phyloP scores from a whole-genome alignment of 2,888 invertebrate species.

The Sarcophaga subvicina region DNA sequence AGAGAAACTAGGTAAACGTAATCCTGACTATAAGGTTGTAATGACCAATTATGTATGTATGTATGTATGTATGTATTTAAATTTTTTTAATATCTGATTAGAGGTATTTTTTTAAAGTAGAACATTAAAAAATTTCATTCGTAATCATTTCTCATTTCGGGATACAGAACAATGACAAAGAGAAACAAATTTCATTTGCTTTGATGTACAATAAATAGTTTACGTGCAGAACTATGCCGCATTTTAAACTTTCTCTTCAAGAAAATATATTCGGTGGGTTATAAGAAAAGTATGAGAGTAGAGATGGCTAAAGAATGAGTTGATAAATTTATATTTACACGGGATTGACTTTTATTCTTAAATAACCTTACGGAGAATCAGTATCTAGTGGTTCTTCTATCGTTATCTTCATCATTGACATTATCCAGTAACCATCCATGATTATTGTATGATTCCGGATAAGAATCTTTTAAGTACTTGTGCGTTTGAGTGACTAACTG shows the following conservation, averaged over 20 bases:
- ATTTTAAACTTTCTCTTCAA: not conserved
- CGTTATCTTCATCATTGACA: conserved; percentile 41
- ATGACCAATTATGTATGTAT: too few relatives aligned
- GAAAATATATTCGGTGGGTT: not conserved
- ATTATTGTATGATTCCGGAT: not conserved
- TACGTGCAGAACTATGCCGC: too few relatives aligned
- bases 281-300: not conserved
- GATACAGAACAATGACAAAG: too few relatives aligned
- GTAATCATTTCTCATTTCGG: too few relatives aligned
- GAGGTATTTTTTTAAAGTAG: too few relatives aligned
- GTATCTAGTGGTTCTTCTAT: conserved; percentile 41
- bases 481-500: not conserved
- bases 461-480: not conserved
- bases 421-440: not conserved
- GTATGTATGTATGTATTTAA: too few relatives aligned
- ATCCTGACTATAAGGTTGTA: too few relatives aligned
- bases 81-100: too few relatives aligned
- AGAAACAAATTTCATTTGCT: too few relatives aligned
- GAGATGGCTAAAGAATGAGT: conserved; percentile 43
- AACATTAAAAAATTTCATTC: too few relatives aligned
- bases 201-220: too few relatives aligned
- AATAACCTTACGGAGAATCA: conserved; percentile 40
- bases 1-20: too few relatives aligned
- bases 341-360: conserved; percentile 65
- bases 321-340: conserved; percentile 64